Evolutionary conservation across 2,113 vertebrate species (phyloP).

Genomic region (Solenodon paradoxus): DNA sequence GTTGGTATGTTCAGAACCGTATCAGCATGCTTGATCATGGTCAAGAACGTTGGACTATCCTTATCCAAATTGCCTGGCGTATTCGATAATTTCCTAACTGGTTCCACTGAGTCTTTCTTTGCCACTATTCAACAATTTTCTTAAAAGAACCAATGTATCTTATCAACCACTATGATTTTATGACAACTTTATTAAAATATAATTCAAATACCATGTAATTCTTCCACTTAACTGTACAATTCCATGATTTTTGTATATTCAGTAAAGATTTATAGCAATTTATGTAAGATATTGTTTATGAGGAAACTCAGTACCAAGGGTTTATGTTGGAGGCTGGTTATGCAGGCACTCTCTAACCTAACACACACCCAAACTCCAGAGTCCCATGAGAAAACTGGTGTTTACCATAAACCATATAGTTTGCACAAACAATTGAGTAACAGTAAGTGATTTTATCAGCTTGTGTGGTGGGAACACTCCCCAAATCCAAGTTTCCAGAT

Average conservation of each 20-base stretch:
- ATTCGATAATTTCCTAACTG: not conserved
- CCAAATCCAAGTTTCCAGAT: conserved; percentile 19
- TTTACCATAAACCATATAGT: not conserved
- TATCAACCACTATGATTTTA: not conserved
- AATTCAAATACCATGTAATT: not conserved
- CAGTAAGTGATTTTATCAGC: not conserved
- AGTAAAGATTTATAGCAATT: too few relatives aligned
- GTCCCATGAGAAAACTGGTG: not conserved
- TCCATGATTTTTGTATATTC: not conserved
- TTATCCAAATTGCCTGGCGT: not conserved
- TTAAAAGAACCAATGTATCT: not conserved
- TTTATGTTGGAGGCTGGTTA: not conserved
- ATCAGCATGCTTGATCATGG: not conserved
- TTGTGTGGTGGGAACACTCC: not conserved
- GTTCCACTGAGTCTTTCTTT: not conserved
- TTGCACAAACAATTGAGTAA: not conserved
- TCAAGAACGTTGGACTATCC: not conserved
- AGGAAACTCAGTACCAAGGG: not conserved
- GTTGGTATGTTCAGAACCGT: not conserved
- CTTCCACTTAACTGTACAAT: not conserved
- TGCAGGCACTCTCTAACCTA: not conserved
- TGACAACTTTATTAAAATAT: conserved; percentile 3
- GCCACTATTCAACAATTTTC: not conserved
- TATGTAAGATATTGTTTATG: too few relatives aligned
- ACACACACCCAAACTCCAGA: not conserved